Evolutionary conservation across 2,888 invertebrate species (phyloP), one percentile per base, ranked within the genome.

Genomic region (Drosophila leonis): DNA sequence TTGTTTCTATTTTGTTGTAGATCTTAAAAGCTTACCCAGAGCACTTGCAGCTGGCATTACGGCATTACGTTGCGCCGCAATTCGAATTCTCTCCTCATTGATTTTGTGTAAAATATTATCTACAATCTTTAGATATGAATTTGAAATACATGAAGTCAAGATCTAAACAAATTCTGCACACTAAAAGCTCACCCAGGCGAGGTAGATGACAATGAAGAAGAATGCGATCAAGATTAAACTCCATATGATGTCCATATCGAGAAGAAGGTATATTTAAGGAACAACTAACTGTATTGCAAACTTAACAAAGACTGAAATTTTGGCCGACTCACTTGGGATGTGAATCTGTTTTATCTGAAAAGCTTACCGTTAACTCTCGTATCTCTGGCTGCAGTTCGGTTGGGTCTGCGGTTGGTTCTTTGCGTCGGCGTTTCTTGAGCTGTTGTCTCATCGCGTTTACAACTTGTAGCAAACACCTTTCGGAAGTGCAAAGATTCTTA

Each of bases 401-500:
- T 41, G 20, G n/a, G 29, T 29, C 48, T 39, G 18, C 39, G 15
- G 29, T 27, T 46, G 20, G 56, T 37, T 13, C 49, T 35, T 61
- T 37, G 59, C 18, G 41, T 13, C 2, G 12, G 9, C 10, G 20
- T 27, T 9, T 12, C 27, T 35, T 52, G 6, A 24, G 49, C 15
- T 42, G 20, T 41, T 37, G 9, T 31, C 20, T 24, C 20, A 4
- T 20, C 20, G 2, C 3, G 35, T 12, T 37, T n/a, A 41, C 39
- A 62, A n/a, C 29, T 27, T 55, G 27, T 73, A 0, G 20, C 41
- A 20, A 44, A 1, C 24, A 76, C 24, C 76, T 76, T 67, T 56
- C 29, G 20, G 49, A 55, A 42, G 41, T 10, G 20, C 24, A 57
- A 59, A 59, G 33, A 29, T 41, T 31, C 24, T 54, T 48, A 41